These are phyloP conservation scores for Apolygus lucorum DNA, from an alignment of 1,140 invertebrate species.

Conservation along the genomic window DNA sequence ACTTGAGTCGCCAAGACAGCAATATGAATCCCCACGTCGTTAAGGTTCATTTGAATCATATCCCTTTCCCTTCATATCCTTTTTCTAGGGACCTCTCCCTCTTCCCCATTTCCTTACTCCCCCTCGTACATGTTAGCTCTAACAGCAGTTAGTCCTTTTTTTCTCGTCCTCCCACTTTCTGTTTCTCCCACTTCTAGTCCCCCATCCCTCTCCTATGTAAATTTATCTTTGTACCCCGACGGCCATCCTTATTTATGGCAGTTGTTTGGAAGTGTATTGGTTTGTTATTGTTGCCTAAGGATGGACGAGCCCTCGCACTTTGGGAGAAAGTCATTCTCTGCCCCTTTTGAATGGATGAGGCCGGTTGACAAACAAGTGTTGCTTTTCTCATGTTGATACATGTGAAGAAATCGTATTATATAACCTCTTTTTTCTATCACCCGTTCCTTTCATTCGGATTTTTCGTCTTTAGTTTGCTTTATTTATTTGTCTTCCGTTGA, in stretches of 20 bases:
- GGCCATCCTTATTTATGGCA: conserved; percentile 7
- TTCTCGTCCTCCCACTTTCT: not conserved
- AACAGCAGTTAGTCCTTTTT: conserved; percentile 5
- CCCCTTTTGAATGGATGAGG: not conserved
- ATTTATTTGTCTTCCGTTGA: too few relatives aligned
- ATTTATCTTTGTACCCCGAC: not conserved
- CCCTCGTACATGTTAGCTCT: not conserved
- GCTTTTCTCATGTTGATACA: not conserved
- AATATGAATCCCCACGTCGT: conserved; percentile 15
- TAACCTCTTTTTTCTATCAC: too few relatives aligned
- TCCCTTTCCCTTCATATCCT: conserved; percentile 12
- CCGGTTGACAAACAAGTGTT: conserved; percentile 6
- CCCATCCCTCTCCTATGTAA: not conserved
- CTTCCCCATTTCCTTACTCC: not conserved
- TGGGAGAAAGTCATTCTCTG: not conserved
- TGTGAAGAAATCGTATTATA: not conserved
- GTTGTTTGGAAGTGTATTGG: conserved; percentile 15
- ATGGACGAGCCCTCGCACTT: conserved; percentile 5
- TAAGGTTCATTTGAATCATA: conserved; percentile 17
- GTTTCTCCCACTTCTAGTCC: not conserved
- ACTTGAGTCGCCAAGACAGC: conserved; percentile 6
- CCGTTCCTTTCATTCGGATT: too few relatives aligned
- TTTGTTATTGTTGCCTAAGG: conserved; percentile 13
- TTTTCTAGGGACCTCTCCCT: too few relatives aligned
- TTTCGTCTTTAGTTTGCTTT: too few relatives aligned